Base-by-base conservation (phyloP, 2,888 invertebrate species). In the Pyrochroa serraticornis region DNA sequence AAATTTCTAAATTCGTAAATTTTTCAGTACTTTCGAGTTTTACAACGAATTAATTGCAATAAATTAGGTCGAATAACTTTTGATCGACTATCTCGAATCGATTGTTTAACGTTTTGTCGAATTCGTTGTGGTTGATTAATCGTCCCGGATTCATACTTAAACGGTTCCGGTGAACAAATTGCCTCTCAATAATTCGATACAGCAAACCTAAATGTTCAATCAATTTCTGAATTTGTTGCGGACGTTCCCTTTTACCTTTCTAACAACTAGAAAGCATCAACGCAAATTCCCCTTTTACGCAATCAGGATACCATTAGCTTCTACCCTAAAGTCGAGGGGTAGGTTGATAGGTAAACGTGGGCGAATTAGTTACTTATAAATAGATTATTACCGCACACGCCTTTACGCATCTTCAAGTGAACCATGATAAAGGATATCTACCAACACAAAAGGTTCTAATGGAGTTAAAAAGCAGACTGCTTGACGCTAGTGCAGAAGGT, bases 341-440 rank as follows among this genome's bases (percentile, higher is more conserved):
- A 37, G 55, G 55, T 59, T 45, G 49, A 13, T 30, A 47, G 52
- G 37, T 44, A 63, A 60, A 60, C 46, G 47, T 10, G 34, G 14
- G 6, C 33, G 33, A 46, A 46, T 46, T 46, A 34, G 49, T 37
- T 37, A 36, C 31, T 36, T 49, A 49, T 38, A 39, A 49, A 31
- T 31, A 49, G 39, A 49, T 32, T 46, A 38, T 12, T 38, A 38
- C 22, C 22, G 22, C 22, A 22, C 22, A 22, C 22, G 22, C 22
- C 22, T 22, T 22, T 22, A 22, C 22, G 22, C 22, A 22, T 22
- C 22, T 22, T 36, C 37, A 7, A 14, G n/a, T 38, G 48, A 38
- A 22, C 22, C 22, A 22, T 22, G 22, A 22, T 22, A 22, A 22
- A 22, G 22, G 22, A 22, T 22, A 5, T 5, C 22, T 3, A 22